A percentile compares a stretch with the other conserved stretches of the same genome.
These are phyloP conservation scores for Melanotaenia boesemani DNA, from an alignment of 2,797 vertebrate genomes.

Conservation along the genomic window DNA sequence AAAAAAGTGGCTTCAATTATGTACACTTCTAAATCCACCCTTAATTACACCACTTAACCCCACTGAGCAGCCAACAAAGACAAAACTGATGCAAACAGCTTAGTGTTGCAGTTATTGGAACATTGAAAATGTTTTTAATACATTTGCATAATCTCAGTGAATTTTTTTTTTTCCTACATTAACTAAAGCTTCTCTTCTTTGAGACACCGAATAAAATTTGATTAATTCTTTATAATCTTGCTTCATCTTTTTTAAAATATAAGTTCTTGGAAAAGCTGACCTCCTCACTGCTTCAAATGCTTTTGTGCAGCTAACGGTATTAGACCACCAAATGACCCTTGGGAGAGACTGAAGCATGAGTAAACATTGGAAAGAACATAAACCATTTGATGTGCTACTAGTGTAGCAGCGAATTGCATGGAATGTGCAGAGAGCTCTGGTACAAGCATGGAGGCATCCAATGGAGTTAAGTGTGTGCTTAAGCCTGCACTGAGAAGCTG, in stretches of 20 bases:
- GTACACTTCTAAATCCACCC: slow-evolving; percentile 58
- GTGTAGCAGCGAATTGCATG: slow-evolving; percentile 34
- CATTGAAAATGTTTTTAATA: slow-evolving; percentile 23
- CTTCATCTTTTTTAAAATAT: slow-evolving; percentile 12
- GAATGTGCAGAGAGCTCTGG: slow-evolving; percentile 25
- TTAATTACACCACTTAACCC: slow-evolving; percentile 58
- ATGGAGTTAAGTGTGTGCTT: slow-evolving; percentile 15
- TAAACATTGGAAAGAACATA: slow-evolving; percentile 56
- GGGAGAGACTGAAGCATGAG: slow-evolving; percentile 53
- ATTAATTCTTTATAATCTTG: slow-evolving; percentile 10
- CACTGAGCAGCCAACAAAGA: slow-evolving; percentile 46
- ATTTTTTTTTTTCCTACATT: not conserved
- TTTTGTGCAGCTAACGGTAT: slow-evolving; percentile 50
- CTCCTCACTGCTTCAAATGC: slow-evolving; percentile 54
- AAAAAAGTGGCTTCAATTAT: slow-evolving; percentile 55
- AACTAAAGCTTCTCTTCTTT: not conserved
- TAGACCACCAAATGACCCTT: slow-evolving; percentile 50
- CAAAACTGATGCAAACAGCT: slow-evolving; percentile 32
- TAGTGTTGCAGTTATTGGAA: slow-evolving; percentile 19
- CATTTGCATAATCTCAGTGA: slow-evolving; percentile 5
- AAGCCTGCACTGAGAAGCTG: not conserved
- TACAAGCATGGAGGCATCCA: slow-evolving; percentile 15
- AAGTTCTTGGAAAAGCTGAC: slow-evolving; percentile 42
- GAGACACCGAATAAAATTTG: not conserved
- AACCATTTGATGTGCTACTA: slow-evolving; percentile 57